These are phyloP conservation scores for Polia nebulosa DNA, from an alignment of 2,888 invertebrate species.

Conservation along the genomic window DNA sequence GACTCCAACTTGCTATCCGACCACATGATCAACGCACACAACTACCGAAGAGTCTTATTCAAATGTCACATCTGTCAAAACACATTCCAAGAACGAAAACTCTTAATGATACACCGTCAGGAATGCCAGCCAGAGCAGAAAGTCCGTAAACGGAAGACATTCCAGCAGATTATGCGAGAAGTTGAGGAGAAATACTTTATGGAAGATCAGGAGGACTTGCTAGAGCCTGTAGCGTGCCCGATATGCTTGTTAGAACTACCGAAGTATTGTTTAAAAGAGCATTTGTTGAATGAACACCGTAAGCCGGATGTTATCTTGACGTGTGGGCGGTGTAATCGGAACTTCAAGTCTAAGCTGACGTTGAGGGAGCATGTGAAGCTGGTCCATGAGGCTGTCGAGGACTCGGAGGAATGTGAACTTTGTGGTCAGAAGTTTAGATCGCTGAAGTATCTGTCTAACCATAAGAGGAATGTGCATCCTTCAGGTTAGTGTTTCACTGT, in stretches of 20 bases:
- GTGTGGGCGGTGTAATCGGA: conserved; percentile 68
- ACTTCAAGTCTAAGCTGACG: conserved; percentile 71
- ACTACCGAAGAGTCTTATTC: conserved; percentile 67
- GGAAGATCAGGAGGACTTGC: conserved; percentile 53
- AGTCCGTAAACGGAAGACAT: conserved; percentile 63
- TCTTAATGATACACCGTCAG: conserved; percentile 58
- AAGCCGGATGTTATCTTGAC: conserved; percentile 62
- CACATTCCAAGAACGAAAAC: conserved; percentile 64
- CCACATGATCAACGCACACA: conserved; percentile 72
- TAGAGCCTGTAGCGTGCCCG: conserved; percentile 63
- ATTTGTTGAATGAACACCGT: conserved; percentile 68
- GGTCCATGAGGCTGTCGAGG: conserved; percentile 73
- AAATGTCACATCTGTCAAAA: conserved; percentile 70
- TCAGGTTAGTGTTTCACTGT: conserved; percentile 61
- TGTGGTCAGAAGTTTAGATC: conserved; percentile 75
- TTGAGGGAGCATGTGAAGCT: conserved; percentile 72
- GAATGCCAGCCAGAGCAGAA: conserved; percentile 67
- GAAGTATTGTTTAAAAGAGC: conserved; percentile 67
- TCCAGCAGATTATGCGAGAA: conserved; percentile 67
- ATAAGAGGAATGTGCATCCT: conserved; percentile 76
- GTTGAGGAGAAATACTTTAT: conserved; percentile 59
- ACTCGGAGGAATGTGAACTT: conserved; percentile 70
- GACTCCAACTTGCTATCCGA: conserved; percentile 61
- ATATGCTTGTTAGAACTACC: conserved; percentile 70
- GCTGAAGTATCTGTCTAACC: conserved; percentile 72